A percentile compares a stretch with the other conserved stretches of the same genome.
These are phyloP conservation scores for Heterochromis multidens DNA, from an alignment of 2,113 vertebrate species.

Conservation along the genomic window DNA sequence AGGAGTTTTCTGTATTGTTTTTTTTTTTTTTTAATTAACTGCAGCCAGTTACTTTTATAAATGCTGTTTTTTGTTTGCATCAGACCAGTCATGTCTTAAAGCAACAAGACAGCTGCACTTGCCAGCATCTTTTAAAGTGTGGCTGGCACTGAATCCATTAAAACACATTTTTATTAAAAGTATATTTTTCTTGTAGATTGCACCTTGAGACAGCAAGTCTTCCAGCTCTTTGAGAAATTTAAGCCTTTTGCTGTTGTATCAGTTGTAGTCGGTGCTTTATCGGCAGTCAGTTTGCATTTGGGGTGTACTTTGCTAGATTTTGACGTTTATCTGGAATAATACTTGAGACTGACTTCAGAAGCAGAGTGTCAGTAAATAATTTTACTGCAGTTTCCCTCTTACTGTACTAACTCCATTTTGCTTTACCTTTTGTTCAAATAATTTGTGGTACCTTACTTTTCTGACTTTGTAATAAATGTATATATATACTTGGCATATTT, in stretches of 20 bases:
- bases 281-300: background rate
- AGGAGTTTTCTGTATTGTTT: too few species aligned
- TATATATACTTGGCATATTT: too few species aligned
- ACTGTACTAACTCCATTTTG: background rate
- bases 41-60: background rate
- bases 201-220: background rate
- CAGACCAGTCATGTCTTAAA: background rate
- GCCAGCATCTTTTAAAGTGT: background rate
- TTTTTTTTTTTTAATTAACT: background rate
- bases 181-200: background rate
- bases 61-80: background rate
- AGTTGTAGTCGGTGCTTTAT: background rate
- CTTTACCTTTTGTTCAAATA: background rate
- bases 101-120: background rate
- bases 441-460: too few species aligned
- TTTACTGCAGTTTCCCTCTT: background rate
- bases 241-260: background rate
- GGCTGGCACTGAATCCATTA: background rate
- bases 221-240: background rate
- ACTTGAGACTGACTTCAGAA: background rate
- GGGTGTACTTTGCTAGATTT: background rate
- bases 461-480: too few species aligned
- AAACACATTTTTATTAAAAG: background rate
- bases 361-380: background rate
- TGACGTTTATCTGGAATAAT: background rate